phyloP scores from a whole-genome alignment of 2,113 vertebrate genomes.

The Gallinago paraguaiae region DNA sequence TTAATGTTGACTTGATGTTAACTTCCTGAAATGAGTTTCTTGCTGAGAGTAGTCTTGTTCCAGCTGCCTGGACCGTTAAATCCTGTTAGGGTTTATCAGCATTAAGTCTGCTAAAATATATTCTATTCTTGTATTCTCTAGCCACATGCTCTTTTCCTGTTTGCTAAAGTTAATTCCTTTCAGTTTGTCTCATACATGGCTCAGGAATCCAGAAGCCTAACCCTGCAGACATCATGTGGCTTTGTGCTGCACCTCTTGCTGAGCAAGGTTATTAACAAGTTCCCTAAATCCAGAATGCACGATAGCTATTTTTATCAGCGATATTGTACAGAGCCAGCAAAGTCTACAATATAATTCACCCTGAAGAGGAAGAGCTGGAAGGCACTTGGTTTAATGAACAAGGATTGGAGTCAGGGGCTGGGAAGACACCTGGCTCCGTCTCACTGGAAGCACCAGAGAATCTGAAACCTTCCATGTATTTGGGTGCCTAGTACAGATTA shows the following conservation, averaged over 20 bases:
- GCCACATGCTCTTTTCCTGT: neutral
- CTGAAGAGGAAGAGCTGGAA: neutral
- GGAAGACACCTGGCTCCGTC: neutral
- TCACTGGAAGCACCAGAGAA: neutral
- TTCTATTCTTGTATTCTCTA: neutral
- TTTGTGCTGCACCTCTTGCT: neutral
- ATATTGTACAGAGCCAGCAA: neutral
- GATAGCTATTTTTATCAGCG: neutral
- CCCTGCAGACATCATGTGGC: neutral
- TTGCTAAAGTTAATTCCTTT: neutral
- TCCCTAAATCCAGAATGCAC: neutral
- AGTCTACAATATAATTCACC: neutral
- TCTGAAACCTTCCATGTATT: neutral
- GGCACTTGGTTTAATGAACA: neutral
- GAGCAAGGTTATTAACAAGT: neutral
- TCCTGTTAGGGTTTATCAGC: neutral
- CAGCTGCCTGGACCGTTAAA: neutral
- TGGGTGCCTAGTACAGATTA: neutral
- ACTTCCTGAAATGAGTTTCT: neutral
- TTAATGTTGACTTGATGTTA: neutral
- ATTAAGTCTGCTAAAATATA: neutral
- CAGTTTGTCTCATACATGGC: neutral
- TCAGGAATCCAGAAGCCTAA: neutral
- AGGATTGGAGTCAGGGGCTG: neutral
- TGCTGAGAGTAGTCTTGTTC: neutral